Evolutionary conservation across 2,797 vertebrate species (phyloP).

Genomic region (Anguilla marmorata): DNA sequence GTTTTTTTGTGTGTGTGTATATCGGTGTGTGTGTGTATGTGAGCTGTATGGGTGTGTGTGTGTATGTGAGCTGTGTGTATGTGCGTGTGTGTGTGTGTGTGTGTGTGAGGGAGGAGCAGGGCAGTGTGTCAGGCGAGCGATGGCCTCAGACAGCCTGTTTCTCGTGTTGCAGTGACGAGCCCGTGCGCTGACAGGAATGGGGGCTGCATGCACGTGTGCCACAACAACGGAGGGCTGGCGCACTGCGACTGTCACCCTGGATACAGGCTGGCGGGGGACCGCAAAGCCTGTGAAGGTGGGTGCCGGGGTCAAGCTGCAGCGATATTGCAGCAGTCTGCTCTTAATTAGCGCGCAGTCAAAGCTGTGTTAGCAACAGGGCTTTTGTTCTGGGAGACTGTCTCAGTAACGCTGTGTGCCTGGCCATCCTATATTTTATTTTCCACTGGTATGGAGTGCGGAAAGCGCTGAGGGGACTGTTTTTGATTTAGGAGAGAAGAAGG

Average conservation of each 20-base stretch:
- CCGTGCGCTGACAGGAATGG: conserved; percentile 72
- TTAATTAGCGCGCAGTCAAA: conserved; percentile 3
- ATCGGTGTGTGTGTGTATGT: not conserved
- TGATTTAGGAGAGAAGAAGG: conserved; percentile 31
- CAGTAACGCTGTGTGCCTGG: conserved; percentile 30
- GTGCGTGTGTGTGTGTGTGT: conserved; percentile 12
- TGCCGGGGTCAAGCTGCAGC: not conserved
- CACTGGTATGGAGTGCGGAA: conserved; percentile 35
- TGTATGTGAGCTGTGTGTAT: conserved; percentile 10
- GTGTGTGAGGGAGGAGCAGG: not conserved
- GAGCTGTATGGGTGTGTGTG: conserved; percentile 17
- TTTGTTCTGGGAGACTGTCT: conserved; percentile 38
- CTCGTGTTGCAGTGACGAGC: conserved; percentile 66
- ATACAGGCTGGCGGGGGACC: conserved; percentile 67
- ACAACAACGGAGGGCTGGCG: conserved; percentile 52
- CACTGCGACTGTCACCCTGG: conserved; percentile 72
- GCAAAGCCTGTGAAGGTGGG: conserved; percentile 75
- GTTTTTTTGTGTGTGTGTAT: not conserved
- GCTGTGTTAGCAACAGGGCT: conserved; percentile 34
- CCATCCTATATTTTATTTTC: conserved; percentile 35
- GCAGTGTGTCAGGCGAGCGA: not conserved
- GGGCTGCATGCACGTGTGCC: conserved; percentile 76
- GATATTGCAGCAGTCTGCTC: not conserved
- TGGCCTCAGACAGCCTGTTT: not conserved
- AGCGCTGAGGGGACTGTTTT: conserved; percentile 40